A percentile compares a stretch with the other conserved stretches of the same genome.
Evolutionary conservation across 2,113 vertebrate species (phyloP).

Genomic region (Tautogolabrus adspersus): DNA sequence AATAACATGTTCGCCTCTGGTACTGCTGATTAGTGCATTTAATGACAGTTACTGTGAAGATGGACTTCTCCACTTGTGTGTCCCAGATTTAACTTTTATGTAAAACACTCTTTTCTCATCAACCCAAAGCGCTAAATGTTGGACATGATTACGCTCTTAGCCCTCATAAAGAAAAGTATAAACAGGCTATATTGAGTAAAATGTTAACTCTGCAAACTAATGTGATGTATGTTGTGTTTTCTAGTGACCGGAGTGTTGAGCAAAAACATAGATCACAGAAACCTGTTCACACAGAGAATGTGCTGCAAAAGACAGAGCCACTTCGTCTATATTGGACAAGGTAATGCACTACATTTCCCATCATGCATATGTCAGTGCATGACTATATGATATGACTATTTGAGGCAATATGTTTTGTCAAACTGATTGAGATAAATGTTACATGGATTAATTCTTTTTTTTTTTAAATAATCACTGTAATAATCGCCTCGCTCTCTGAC

Average conservation of each 20-base stretch:
- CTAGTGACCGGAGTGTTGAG: constrained; percentile 62
- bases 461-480: neutral
- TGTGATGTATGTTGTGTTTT: constrained; percentile 24
- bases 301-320: constrained; percentile 86
- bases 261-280: constrained; percentile 70
- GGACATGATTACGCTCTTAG: neutral
- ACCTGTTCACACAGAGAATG: constrained; percentile 78
- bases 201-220: neutral
- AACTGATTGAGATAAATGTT: neutral
- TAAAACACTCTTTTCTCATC: neutral
- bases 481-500: neutral
- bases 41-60: neutral
- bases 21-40: too few species aligned
- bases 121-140: neutral
- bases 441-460: neutral
- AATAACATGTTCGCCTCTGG: too few species aligned
- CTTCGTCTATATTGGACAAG: constrained; percentile 79
- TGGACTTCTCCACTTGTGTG: neutral
- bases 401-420: too few species aligned
- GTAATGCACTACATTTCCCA: constrained; percentile 55
- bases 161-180: neutral
- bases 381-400: neutral
- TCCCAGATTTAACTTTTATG: neutral
- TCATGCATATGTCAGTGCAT: too few species aligned
- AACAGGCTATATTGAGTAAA: neutral